phyloP scores from a whole-genome alignment of 2,888 invertebrate species.

The Cephus sareptanus region DNA sequence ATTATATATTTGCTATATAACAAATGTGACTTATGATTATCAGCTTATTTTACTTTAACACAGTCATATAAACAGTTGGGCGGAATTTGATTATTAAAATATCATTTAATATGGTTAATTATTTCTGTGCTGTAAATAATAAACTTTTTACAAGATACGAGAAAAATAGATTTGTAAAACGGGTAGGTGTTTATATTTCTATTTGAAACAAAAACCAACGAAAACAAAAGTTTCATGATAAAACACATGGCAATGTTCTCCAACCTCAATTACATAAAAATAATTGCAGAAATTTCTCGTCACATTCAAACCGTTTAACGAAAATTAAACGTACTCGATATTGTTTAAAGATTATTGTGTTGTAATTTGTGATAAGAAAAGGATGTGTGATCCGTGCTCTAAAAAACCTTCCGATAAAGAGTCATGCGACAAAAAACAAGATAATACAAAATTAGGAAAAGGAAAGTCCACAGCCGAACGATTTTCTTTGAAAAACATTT shows the following conservation, averaged over 20 bases:
- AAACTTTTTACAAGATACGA: neutral
- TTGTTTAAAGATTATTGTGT: neutral
- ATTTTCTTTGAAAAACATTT: neutral
- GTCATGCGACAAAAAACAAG: neutral
- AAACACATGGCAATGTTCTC: neutral
- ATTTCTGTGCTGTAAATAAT: neutral
- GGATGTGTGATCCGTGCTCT: neutral
- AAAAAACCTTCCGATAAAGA: neutral
- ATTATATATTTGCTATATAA: neutral
- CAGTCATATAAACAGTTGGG: no score
- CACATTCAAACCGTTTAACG: neutral
- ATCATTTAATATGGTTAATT: neutral
- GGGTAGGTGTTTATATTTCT: neutral
- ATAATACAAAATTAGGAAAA: neutral
- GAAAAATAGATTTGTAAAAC: neutral
- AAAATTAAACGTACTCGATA: neutral
- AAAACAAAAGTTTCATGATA: neutral
- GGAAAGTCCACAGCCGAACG: neutral
- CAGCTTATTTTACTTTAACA: no score
- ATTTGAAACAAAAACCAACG: neutral
- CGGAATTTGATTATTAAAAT: neutral
- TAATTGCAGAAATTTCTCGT: neutral
- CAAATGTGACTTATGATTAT: neutral
- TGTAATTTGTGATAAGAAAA: neutral
- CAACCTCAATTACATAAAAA: neutral